These are phyloP conservation scores for Tragelaphus strepsiceros DNA, from an alignment of 2,113 vertebrate genomes.

Conservation along the genomic window DNA sequence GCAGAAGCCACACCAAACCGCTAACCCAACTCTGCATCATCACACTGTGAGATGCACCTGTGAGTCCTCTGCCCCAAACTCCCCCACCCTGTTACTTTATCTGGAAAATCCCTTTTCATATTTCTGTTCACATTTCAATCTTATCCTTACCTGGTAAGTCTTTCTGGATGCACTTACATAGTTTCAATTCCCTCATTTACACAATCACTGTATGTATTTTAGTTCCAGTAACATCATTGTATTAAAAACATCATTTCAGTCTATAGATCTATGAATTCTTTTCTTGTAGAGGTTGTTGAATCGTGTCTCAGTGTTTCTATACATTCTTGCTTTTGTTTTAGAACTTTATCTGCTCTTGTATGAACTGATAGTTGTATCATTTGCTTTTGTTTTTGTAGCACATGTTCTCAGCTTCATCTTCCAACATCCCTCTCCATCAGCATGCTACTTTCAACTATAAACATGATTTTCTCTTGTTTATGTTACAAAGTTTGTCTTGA, in stretches of 20 bases:
- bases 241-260: not conserved
- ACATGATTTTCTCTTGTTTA: not conserved
- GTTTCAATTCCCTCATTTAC: not conserved
- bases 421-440: not conserved
- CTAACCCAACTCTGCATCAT: not conserved
- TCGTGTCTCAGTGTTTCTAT: not conserved
- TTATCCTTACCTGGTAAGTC: not conserved
- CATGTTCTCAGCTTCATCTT: not conserved
- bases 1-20: not conserved
- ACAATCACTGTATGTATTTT: not conserved
- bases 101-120: not conserved
- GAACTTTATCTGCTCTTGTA: not conserved
- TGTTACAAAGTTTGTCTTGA: not conserved
- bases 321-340: not conserved
- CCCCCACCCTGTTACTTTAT: not conserved
- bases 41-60: not conserved
- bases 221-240: not conserved
- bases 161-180: not conserved
- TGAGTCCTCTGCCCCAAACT: not conserved
- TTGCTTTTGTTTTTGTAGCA: not conserved
- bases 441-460: not conserved
- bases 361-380: not conserved
- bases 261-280: not conserved
- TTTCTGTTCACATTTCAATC: not conserved
- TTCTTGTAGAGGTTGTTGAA: not conserved